Evolutionary conservation across 2,797 vertebrate genomes (phyloP).

Genomic region (Avahi laniger): DNA sequence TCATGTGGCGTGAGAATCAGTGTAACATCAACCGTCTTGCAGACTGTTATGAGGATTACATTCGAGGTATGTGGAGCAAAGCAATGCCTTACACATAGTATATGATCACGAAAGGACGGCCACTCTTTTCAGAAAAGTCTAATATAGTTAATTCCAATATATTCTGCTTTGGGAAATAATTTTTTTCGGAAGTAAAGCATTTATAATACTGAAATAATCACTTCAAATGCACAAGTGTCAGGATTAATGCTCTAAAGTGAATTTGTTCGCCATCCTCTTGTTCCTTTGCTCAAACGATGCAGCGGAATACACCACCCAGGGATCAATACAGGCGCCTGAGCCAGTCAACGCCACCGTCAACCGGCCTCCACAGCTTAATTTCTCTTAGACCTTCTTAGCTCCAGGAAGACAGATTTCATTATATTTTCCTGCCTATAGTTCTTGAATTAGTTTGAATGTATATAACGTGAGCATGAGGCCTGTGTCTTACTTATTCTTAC

Average conservation of each 20-base stretch:
- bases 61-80: constrained; percentile 14
- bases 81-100: not conserved
- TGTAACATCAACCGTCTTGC: not conserved
- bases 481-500: not conserved
- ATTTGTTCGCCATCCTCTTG: not conserved
- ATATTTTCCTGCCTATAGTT: not conserved
- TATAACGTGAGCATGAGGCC: not conserved
- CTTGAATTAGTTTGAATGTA: not conserved
- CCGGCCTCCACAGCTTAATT: not conserved
- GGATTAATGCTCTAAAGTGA: not conserved
- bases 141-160: not conserved
- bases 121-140: not conserved
- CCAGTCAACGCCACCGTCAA: not conserved
- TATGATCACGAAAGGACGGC: not conserved
- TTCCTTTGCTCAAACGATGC: not conserved
- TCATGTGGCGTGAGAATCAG: not conserved
- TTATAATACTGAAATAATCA: not conserved
- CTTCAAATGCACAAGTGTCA: not conserved
- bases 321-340: not conserved
- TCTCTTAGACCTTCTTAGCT: not conserved
- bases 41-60: not conserved
- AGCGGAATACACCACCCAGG: not conserved
- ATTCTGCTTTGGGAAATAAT: not conserved
- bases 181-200: not conserved
- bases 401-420: not conserved